These are phyloP conservation scores for Drosophila acutilabella DNA, from an alignment of 2,888 invertebrate species.

Conservation along the genomic window DNA sequence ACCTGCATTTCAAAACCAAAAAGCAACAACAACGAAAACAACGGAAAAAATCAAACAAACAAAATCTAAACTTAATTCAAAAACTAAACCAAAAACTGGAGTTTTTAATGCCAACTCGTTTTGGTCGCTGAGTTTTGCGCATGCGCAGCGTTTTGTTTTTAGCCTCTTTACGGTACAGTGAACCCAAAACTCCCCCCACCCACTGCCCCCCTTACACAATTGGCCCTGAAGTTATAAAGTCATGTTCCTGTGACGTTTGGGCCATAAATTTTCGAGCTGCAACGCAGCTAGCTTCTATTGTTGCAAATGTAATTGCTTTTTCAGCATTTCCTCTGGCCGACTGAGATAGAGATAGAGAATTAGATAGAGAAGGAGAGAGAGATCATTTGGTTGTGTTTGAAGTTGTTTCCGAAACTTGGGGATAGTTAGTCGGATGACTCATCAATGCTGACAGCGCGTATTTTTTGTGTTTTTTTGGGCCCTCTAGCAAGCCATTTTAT, in stretches of 20 bases:
- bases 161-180: constrained; percentile 76
- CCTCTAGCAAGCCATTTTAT: constrained; percentile 15
- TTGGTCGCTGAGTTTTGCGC: constrained; percentile 71
- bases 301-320: constrained; percentile 75
- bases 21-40: constrained; percentile 16
- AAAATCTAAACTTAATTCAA: constrained; percentile 32
- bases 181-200: constrained; percentile 48
- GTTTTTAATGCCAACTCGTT: constrained; percentile 50
- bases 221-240: constrained; percentile 42
- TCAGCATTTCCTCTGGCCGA: constrained; percentile 49
- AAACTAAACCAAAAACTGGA: constrained; percentile 43
- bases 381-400: constrained; percentile 13
- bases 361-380: background rate
- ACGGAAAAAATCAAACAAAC: constrained; percentile 6
- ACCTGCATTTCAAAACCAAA: constrained; percentile 23
- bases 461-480: constrained; percentile 11
- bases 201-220: background rate
- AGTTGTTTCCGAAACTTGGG: constrained; percentile 23
- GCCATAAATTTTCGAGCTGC: constrained; percentile 75
- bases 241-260: constrained; percentile 77
- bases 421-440: constrained; percentile 61
- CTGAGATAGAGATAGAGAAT: background rate
- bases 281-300: constrained; percentile 56
- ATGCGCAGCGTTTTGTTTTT: constrained; percentile 66
- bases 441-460: constrained; percentile 49